Conservation (phyloP, 2,888 invertebrate genomes). For the Heliothis peltigera region DNA sequence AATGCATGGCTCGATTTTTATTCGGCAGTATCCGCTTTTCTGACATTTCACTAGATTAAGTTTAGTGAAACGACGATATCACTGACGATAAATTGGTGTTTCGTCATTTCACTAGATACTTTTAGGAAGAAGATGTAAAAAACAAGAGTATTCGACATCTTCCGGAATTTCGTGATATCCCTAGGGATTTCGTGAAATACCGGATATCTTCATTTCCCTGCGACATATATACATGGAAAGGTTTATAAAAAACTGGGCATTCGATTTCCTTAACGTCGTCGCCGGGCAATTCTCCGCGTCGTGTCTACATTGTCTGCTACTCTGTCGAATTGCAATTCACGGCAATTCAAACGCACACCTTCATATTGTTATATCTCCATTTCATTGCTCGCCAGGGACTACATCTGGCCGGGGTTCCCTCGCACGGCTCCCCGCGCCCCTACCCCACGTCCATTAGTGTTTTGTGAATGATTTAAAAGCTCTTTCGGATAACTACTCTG, state of each 20-base stretch:
- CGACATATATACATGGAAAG: constrained; percentile 3
- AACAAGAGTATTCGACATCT: too few relatives aligned
- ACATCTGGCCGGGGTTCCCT: constrained; percentile 79
- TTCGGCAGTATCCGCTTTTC: too few relatives aligned
- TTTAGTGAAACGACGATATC: too few relatives aligned
- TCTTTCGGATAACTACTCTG: constrained; percentile 90
- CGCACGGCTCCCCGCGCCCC: constrained; percentile 68
- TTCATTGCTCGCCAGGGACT: constrained; percentile 88
- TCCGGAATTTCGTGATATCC: too few relatives aligned
- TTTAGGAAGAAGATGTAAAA: too few relatives aligned
- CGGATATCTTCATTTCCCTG: too few relatives aligned
- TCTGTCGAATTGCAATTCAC: constrained; percentile 79
- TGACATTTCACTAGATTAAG: too few relatives aligned
- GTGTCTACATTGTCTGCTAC: constrained; percentile 43
- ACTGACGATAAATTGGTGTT: too few relatives aligned
- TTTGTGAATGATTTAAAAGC: constrained; percentile 91
- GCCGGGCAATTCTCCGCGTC: constrained; percentile 36
- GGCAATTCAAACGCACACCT: constrained; percentile 85
- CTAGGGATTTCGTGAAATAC: too few relatives aligned
- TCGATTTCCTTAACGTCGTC: constrained; percentile 38
- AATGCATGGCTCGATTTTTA: too few relatives aligned
- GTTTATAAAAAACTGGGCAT: constrained; percentile 21
- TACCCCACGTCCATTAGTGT: constrained; percentile 89
- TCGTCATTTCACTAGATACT: too few relatives aligned
- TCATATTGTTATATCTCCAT: constrained; percentile 88